Base-by-base conservation (phyloP, 2,797 vertebrate species). In the Sebastes elongatus region DNA sequence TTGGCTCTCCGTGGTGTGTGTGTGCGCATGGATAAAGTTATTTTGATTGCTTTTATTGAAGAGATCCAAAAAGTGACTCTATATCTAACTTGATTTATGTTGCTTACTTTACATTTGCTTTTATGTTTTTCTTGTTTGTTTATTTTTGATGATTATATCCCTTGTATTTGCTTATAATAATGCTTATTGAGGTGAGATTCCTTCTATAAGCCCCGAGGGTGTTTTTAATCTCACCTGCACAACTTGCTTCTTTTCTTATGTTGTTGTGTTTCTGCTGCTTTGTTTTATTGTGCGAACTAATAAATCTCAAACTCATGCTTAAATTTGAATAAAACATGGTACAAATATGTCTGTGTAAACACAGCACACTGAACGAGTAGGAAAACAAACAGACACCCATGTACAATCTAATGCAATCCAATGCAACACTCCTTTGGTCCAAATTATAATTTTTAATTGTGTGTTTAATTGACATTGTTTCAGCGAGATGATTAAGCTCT, bases 1-100 rank as follows among this genome's bases (percentile, higher is more conserved):
- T 63, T 73, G 70, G 75, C 62, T 22, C 63, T 70, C 72, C 49
- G 18, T 28, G 18, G 23, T 81, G 42, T 81, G 52, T 28, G 38
- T 28, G 38, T 28, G 38, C 42, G 30, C 42, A 23, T 69, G 38
- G 52, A 67, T 71, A 9, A 70, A 76, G 42, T 80, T 84, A 70
- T 78, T 84, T 82, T 74, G 9, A 82, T 73, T 63, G 20, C 10
- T 67, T 52, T 68, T 55, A 60, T 59, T 74, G 35, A 67, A 74
- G 35, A 61, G 30, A 71, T 79, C 28, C 25, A 59, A 30, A 55
- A 46, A 32, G 10, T 74, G 22, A 71, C 2, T 52, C 28, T 73
- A 7, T 18, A 57, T 78, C 25, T n/a, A 42, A 63, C 49, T 52
- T n/a, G 49, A 52, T 52, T 52, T 52, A 52, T 52, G 49, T 52